Evolutionary conservation across 2,888 invertebrate genomes (phyloP).

Genomic region (Xylota sylvarum): DNA sequence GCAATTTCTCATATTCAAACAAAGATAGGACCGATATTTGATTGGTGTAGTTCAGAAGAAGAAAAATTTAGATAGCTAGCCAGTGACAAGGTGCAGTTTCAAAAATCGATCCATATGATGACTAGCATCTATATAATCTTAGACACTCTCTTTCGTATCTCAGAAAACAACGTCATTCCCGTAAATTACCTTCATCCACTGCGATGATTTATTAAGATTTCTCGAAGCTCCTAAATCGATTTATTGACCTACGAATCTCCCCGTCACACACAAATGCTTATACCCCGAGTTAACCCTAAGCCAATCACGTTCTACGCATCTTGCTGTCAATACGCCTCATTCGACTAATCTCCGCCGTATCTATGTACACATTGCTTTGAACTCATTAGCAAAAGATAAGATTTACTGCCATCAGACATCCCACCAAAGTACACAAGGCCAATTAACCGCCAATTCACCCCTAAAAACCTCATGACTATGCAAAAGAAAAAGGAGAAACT

Average conservation of each 20-base stretch:
- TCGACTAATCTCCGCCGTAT: background rate
- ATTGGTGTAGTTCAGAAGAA: too few relatives aligned
- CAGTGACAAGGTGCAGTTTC: too few relatives aligned
- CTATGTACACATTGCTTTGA: background rate
- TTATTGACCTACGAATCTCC: background rate
- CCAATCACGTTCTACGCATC: background rate
- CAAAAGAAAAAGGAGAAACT: background rate
- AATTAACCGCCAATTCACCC: background rate
- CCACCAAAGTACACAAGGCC: background rate
- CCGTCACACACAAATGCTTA: background rate
- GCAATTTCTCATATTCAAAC: too few relatives aligned
- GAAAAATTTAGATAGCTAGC: too few relatives aligned
- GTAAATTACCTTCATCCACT: too few relatives aligned
- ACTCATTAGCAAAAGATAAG: constrained; percentile 12
- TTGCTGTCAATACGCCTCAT: background rate
- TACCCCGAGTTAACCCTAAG: background rate
- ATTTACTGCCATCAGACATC: background rate
- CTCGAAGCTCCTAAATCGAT: too few relatives aligned
- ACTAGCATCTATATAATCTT: too few relatives aligned
- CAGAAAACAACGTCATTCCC: too few relatives aligned
- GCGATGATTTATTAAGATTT: too few relatives aligned
- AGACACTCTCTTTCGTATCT: too few relatives aligned
- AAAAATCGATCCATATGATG: too few relatives aligned
- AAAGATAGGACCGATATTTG: too few relatives aligned
- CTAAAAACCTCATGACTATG: background rate